Percentiles rank a stretch among this genome's conserved stretches.
These are phyloP conservation scores for Diplogasteroides magnus DNA, from an alignment of 1,140 invertebrate species.

Conservation along the genomic window DNA sequence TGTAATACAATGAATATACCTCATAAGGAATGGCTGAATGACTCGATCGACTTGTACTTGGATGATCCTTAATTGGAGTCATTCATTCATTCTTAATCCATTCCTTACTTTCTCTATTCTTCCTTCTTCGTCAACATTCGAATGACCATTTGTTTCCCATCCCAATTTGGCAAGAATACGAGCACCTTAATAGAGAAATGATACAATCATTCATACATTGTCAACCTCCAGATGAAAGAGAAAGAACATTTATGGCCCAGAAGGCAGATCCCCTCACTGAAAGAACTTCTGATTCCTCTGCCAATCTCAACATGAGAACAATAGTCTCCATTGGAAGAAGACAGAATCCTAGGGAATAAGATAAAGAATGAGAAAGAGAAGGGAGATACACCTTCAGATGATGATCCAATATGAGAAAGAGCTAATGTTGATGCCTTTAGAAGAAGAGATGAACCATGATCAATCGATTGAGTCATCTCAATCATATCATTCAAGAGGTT, in stretches of 20 bases:
- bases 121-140: constrained; percentile 21
- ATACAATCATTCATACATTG: too few species aligned
- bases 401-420: not conserved
- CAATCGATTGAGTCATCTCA: not conserved
- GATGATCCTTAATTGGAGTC: not conserved
- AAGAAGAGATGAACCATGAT: not conserved
- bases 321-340: constrained; percentile 21
- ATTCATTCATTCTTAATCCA: too few species aligned
- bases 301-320: constrained; percentile 16
- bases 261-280: constrained; percentile 30
- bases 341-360: constrained; percentile 10
- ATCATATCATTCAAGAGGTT: constrained; percentile 6
- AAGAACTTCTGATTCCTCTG: constrained; percentile 25
- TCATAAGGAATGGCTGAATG: not conserved
- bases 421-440: not conserved
- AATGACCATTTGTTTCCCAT: constrained; percentile 29
- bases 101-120: not conserved
- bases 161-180: constrained; percentile 21
- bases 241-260: constrained; percentile 28
- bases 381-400: not conserved
- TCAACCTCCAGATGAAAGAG: constrained; percentile 7
- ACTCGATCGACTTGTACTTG: not conserved
- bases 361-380: too few species aligned
- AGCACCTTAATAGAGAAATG: constrained; percentile 22
- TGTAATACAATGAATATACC: not conserved